phyloP scores from a whole-genome alignment of 2,888 invertebrate species.

The Balanococcus diminutus region DNA sequence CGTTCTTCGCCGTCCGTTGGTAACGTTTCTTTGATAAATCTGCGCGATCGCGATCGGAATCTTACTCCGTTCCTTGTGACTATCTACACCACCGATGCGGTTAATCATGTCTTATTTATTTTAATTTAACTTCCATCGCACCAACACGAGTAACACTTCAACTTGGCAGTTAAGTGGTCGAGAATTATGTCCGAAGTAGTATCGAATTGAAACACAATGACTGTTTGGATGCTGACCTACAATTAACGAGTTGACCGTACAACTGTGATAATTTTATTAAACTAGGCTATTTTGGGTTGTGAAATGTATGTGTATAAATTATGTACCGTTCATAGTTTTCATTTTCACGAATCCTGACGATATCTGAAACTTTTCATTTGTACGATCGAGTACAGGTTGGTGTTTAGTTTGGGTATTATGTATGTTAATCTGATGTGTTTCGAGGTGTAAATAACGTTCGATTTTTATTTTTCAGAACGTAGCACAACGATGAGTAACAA shows the following conservation, averaged over 20 bases:
- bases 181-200: not conserved
- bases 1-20: too few species aligned
- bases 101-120: not conserved
- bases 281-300: not conserved
- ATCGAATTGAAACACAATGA: not conserved
- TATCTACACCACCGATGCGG: not conserved
- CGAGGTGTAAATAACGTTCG: not conserved
- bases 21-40: not conserved
- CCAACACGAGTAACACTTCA: not conserved
- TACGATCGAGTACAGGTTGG: not conserved
- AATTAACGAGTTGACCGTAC: not conserved
- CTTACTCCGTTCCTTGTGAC: not conserved
- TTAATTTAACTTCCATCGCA: not conserved
- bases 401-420: not conserved
- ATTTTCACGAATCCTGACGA: slow-evolving; percentile 11
- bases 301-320: not conserved
- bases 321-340: not conserved
- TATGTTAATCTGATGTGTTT: not conserved
- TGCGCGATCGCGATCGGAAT: not conserved
- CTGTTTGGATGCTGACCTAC: slow-evolving; percentile 17
- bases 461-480: not conserved
- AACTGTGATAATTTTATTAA: not conserved
- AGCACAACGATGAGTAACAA: not conserved
- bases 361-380: not conserved
- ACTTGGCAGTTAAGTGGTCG: not conserved